A percentile compares a stretch with the other conserved stretches of the same genome.
phyloP scores from a whole-genome alignment of 2,888 invertebrate genomes.

The Gymnoscelis rufifasciata region DNA sequence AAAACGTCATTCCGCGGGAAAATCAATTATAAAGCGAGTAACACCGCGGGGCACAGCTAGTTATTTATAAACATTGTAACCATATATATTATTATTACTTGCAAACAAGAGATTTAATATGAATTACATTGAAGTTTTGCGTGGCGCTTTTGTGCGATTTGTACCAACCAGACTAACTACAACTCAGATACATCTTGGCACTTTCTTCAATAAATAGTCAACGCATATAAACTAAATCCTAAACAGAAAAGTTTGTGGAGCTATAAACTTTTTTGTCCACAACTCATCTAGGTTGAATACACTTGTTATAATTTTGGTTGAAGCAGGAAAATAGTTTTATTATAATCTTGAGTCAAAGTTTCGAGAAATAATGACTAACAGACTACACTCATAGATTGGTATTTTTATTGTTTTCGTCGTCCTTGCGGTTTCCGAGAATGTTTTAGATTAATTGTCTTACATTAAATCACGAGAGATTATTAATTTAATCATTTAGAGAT shows the following conservation, averaged over 20 bases:
- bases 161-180: no score
- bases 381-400: conserved; percentile 35
- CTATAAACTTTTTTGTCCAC: conserved; percentile 12
- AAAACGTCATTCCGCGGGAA: no score
- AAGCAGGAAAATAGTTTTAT: conserved; percentile 39
- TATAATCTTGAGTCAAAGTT: conserved; percentile 11
- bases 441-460: neutral
- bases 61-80: no score
- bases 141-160: no score
- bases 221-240: no score
- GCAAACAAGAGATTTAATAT: no score
- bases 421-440: conserved; percentile 20
- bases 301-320: conserved; percentile 36
- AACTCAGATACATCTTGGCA: no score
- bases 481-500: neutral
- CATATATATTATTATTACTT: no score
- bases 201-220: no score
- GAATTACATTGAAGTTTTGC: no score
- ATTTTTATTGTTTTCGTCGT: conserved; percentile 32
- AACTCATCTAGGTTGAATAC: conserved; percentile 21
- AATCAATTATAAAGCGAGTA: no score
- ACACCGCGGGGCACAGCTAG: no score
- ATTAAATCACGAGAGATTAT: neutral
- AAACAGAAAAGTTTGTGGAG: neutral
- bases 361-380: conserved; percentile 47